Evolutionary conservation across 1,140 invertebrate species (phyloP), one percentile per base, ranked within the genome.

Genomic region (Leucophenga varia): DNA sequence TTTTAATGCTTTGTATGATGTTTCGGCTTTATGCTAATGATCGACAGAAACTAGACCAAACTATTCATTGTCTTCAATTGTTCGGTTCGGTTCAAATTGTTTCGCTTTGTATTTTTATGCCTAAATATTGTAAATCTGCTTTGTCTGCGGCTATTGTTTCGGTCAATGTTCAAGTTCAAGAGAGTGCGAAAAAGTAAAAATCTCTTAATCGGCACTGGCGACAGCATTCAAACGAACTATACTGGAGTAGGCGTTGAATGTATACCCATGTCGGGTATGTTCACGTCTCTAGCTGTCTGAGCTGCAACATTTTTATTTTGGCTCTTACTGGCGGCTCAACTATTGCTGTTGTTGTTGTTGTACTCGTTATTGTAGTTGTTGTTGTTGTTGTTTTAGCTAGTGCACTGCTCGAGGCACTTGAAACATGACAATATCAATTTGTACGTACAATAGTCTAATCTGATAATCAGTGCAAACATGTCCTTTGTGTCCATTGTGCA

Each of bases 361-460:
- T 25, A n/a, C n/a, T n/a, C n/a, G n/a, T n/a, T n/a, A 25, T 10
- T 25, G 5, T 25, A 25, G 5, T 25, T 25, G 22, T 25, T 10
- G 22, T 25, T 25, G 22, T 10, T 25, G 22, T 25, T 6, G 22
- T 25, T 25, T 5, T 25, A 6, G 22, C 10, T 25, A 10, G 5
- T 25, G 22, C 22, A 25, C 10, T 22, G 20, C 39, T 25, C 8
- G 47, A 54, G 63, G 65, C 67, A 70, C 67, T 70, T 70, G 67
- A 71, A 71, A 71, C 67, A 64, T 71, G 67, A 71, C 67, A 71
- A 71, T 71, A 71, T 71, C 67, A 71, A 71, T 71, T 71, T 71
- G 67, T 71, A 67, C 63, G 51, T 64, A 71, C 67, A 71, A 71
- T 71, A 57, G 63, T 59, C 67, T 71, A 71, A 71, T 71, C 67